Evolutionary conservation across 2,888 invertebrate species (phyloP), one percentile per base, ranked within the genome.

Genomic region (Bellardia bayeri): DNA sequence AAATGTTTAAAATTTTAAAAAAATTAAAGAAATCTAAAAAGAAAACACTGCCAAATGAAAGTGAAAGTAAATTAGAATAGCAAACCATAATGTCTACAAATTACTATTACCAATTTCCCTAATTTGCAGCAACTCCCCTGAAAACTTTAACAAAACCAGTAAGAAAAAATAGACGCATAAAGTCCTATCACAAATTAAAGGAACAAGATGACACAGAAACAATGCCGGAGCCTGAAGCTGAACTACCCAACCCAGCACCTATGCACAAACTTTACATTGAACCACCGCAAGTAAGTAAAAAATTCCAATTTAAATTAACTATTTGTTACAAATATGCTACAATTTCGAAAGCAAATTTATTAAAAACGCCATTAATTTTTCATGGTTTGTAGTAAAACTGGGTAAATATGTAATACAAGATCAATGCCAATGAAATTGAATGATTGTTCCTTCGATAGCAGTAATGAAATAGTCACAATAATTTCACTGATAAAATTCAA

Each of bases 351-450:
- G 51, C 14, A 71, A 71, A 33, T 30, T 14, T n/a, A 63, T 61
- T 45, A 33, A 58, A 64, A 66, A 63, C 58, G 23, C 37, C 64
- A 79, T n/a, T 30, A 33, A 4, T 49, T 42, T 8, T 1, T 58
- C 13, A 13, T 49, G 42, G 13, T 33, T 66, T 68, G 30, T 33
- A 49, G 9, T 68, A 42, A 56, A 45, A 54, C 30, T 23, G 23
- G 13, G 16, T 23, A 58, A 71, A 51, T 42, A 23, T 23, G 23
- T 23, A 76, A 64, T 23, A 33, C 45, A 58, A 82, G 58, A 54
- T 72, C 76, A 86, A 72, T 86, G 68, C 23, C 49, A 82, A 78
- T 72, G 76, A 72, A 82, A 82, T 81, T 76, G 14, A 76, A 54
- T 30, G 37, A 42, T 56, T 75, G 14, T 8, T n/a, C 16, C 49